phyloP scores from a whole-genome alignment of 1,140 invertebrate species.

The Glossosoma conforme region DNA sequence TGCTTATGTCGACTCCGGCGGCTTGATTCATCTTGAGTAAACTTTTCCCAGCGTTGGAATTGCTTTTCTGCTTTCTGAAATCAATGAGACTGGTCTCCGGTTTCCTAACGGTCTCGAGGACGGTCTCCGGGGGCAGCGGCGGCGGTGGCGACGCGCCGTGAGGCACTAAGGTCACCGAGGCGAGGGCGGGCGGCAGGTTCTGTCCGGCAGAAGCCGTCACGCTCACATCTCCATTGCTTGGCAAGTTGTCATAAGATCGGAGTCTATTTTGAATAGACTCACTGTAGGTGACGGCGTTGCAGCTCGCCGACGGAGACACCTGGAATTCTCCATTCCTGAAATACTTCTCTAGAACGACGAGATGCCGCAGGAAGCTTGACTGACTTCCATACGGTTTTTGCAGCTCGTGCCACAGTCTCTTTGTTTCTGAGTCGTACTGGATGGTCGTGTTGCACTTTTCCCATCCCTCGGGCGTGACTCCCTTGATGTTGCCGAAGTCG shows the following conservation, averaged over 20 bases:
- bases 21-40: constrained; percentile 44
- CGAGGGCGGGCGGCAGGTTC: constrained; percentile 3
- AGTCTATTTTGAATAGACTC: constrained; percentile 73
- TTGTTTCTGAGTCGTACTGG: constrained; percentile 76
- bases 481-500: constrained; percentile 62
- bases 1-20: constrained; percentile 22
- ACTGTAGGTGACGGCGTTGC: constrained; percentile 69
- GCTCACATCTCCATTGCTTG: constrained; percentile 34
- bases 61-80: constrained; percentile 42
- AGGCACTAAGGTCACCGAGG: constrained; percentile 10
- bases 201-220: constrained; percentile 27
- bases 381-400: constrained; percentile 81
- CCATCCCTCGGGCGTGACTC: constrained; percentile 71
- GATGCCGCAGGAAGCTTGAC: constrained; percentile 73
- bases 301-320: constrained; percentile 64
- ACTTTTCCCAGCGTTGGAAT: constrained; percentile 42
- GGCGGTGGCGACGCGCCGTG: constrained; percentile 13
- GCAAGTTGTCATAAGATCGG: constrained; percentile 64
- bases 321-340: constrained; percentile 70
- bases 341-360: constrained; percentile 77
- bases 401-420: constrained; percentile 71
- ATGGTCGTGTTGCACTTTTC: constrained; percentile 72
- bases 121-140: constrained; percentile 17
- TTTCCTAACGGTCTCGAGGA: constrained; percentile 33
- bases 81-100: constrained; percentile 37